phyloP scores from a whole-genome alignment of 2,113 vertebrate genomes.

The Tympanuchus pallidicinctus region DNA sequence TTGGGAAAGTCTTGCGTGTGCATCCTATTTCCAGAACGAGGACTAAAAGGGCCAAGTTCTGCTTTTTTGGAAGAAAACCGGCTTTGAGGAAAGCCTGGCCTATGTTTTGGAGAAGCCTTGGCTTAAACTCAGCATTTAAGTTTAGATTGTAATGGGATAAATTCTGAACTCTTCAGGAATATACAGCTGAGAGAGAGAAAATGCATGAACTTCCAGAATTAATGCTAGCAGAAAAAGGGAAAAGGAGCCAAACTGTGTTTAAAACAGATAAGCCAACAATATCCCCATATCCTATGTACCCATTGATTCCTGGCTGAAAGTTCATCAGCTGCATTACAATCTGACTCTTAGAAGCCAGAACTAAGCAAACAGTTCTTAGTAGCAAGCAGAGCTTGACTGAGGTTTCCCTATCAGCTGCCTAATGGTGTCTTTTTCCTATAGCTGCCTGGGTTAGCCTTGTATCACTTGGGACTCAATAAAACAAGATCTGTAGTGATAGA shows the following conservation, averaged over 20 bases:
- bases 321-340: background rate
- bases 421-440: background rate
- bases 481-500: background rate
- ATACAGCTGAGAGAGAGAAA: background rate
- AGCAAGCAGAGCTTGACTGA: background rate
- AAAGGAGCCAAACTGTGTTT: background rate
- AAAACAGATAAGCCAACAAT: background rate
- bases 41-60: background rate
- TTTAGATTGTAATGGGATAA: background rate
- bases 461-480: background rate
- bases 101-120: background rate
- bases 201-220: background rate
- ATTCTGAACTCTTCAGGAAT: background rate
- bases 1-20: background rate
- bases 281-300: background rate
- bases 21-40: background rate
- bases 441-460: background rate
- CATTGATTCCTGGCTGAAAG: background rate
- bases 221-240: background rate
- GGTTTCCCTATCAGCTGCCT: background rate
- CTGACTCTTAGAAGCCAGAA: background rate
- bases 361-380: accelerated
- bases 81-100: background rate
- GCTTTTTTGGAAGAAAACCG: background rate
- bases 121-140: background rate